These are phyloP conservation scores for Torymus auratus DNA, from an alignment of 2,888 invertebrate species.

Conservation along the genomic window DNA sequence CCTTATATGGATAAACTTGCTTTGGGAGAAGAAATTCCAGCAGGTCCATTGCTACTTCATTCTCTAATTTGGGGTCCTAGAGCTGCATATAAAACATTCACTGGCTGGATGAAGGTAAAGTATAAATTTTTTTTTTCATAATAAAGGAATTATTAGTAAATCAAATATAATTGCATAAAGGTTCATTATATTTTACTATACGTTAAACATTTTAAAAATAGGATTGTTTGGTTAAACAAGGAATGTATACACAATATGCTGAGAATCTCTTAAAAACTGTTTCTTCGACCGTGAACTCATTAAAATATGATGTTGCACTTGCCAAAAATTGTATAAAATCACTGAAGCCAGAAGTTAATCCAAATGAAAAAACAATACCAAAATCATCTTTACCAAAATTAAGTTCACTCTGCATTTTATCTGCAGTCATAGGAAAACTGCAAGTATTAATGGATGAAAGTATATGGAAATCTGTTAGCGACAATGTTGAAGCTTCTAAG, in stretches of 20 bases:
- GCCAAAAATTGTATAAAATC: slow-evolving; percentile 81
- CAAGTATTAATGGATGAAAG: slow-evolving; percentile 81
- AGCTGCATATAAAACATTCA: slow-evolving; percentile 89
- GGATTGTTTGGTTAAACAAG: slow-evolving; percentile 93
- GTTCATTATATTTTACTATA: slow-evolving; percentile 9
- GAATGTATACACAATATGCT: slow-evolving; percentile 88
- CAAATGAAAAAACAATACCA: slow-evolving; percentile 72
- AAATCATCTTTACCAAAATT: slow-evolving; percentile 81
- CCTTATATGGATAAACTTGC: slow-evolving; percentile 89
- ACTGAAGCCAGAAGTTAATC: slow-evolving; percentile 77
- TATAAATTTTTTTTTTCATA: slow-evolving; percentile 16
- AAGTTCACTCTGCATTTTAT: slow-evolving; percentile 85
- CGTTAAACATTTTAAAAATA: slow-evolving; percentile 23
- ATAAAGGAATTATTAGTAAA: slow-evolving; percentile 1
- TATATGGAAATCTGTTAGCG: slow-evolving; percentile 70
- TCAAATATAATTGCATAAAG: background rate
- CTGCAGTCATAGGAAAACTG: slow-evolving; percentile 86
- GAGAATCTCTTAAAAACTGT: slow-evolving; percentile 86
- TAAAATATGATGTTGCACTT: slow-evolving; percentile 81
- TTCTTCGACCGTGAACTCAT: slow-evolving; percentile 83
- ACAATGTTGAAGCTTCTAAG: slow-evolving; percentile 72
- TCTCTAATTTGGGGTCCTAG: slow-evolving; percentile 94
- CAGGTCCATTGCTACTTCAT: slow-evolving; percentile 86
- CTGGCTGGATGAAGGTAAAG: slow-evolving; percentile 88
- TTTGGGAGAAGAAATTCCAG: slow-evolving; percentile 82